Base-by-base conservation (phyloP, 1,140 invertebrate genomes). In the Papilio dardanus region DNA sequence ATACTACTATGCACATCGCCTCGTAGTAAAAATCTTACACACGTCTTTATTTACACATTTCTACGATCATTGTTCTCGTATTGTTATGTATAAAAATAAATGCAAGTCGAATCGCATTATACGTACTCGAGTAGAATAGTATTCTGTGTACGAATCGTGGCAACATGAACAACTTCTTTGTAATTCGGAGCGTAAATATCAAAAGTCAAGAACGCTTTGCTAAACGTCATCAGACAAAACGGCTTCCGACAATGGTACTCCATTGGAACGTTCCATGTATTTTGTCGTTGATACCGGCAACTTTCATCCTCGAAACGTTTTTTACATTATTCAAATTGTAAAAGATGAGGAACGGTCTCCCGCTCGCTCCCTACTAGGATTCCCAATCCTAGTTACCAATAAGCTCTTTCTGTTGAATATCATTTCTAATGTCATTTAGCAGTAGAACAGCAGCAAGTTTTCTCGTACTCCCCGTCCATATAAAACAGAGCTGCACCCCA, bases 401-500 rank as follows among this genome's bases (percentile, higher is more conserved):
- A 37, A 37, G 35, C 35, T 12, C 14, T 37, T 68, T 24, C 35
- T 40, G 35, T 69, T 16, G 8, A 40, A 42, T 35, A 35, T 69
- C 67, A 19, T 42, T 50, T 42, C 40, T 71, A 71, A 71, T n/a
- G 69, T 71, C 24, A 2, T 71, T 71, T 71, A 50, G 46, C 24
- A 46, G 37, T 31, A 19, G 40, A 37, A 28, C 31, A 67, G 69
- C 77, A 74, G 62, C 74, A 67, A 83, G 77, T 50, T 71, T 83
- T 81, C 78, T 80, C 79, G 73, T 80, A 76, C 81, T 79, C 77
- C 77, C 77, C 77, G 77, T 80, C 76, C 82, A 75, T 77, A 83
- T 82, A 83, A 84, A 77, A 80, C 79, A 81, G 81, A 83, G 78
- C 80, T 82, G 79, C 84, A 87, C 86, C 88, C 86, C 85, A 85